These are phyloP conservation scores for Vipera ursinii DNA, from an alignment of 2,797 vertebrate species.

Conservation along the genomic window DNA sequence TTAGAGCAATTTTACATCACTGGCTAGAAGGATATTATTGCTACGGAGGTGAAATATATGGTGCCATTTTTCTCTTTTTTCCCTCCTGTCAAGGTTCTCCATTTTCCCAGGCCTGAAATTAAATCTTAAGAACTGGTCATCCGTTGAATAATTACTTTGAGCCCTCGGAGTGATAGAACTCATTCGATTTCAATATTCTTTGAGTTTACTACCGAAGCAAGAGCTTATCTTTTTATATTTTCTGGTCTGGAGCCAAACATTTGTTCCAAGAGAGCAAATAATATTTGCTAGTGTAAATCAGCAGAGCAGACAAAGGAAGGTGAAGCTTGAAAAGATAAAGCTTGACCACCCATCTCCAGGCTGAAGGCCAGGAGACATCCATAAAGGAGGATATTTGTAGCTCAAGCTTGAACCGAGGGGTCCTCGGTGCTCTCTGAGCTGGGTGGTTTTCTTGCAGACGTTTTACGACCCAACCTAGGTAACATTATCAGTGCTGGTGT, in stretches of 20 bases:
- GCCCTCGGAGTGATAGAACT: not conserved
- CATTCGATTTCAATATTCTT: constrained; percentile 26
- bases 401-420: not conserved
- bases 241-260: constrained; percentile 45
- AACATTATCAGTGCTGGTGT: too few relatives aligned
- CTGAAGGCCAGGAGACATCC: not conserved
- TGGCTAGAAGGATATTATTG: not conserved
- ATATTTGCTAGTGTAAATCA: not conserved
- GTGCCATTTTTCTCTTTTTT: not conserved
- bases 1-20: not conserved
- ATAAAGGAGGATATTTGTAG: not conserved
- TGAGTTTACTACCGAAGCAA: constrained; percentile 5
- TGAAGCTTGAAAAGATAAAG: not conserved
- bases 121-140: constrained; percentile 25
- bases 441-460: too few relatives aligned
- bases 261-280: constrained; percentile 55
- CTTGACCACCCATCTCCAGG: not conserved
- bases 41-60: not conserved
- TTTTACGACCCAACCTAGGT: too few relatives aligned
- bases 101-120: constrained; percentile 20
- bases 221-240: constrained; percentile 46
- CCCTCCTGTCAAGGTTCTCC: not conserved
- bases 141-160: constrained; percentile 17
- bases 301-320: too few relatives aligned
- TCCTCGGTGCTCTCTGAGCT: too few relatives aligned